Percentiles rank a stretch among this genome's conserved stretches.
phyloP scores from a whole-genome alignment of 1,140 invertebrate genomes.

The Diorhabda sublineata region DNA sequence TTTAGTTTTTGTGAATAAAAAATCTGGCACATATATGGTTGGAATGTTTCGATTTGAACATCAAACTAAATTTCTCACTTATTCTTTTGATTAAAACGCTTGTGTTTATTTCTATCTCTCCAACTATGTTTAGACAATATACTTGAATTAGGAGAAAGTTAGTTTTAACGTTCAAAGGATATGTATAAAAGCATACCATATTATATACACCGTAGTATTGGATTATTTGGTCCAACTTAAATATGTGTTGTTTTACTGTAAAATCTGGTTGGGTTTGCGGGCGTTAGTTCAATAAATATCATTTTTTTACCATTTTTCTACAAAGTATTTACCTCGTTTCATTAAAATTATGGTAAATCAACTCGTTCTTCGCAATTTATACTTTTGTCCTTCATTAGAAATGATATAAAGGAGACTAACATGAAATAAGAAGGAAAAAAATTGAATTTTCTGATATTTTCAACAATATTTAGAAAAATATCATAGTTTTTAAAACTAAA shows the following conservation, averaged over 20 bases:
- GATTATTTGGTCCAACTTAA: constrained; percentile 49
- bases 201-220: constrained; percentile 46
- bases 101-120: no score
- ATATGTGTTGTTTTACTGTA: constrained; percentile 45
- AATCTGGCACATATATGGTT: constrained; percentile 52
- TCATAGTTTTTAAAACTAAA: no score
- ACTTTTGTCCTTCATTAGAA: no score
- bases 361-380: no score
- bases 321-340: no score
- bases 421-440: no score
- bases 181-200: constrained; percentile 49
- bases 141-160: no score
- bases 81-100: no score
- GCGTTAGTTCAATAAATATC: not conserved
- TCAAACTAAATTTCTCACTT: constrained; percentile 17
- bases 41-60: constrained; percentile 48
- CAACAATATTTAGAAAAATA: no score
- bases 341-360: no score
- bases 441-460: no score
- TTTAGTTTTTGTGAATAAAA: constrained; percentile 46
- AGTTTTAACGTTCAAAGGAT: constrained; percentile 39
- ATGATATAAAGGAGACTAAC: no score
- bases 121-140: not conserved
- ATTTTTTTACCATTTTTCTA: not conserved
- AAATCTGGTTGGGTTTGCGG: constrained; percentile 45